These are phyloP conservation scores for Cebidichthys violaceus DNA, from an alignment of 2,113 vertebrate genomes.

Conservation along the genomic window DNA sequence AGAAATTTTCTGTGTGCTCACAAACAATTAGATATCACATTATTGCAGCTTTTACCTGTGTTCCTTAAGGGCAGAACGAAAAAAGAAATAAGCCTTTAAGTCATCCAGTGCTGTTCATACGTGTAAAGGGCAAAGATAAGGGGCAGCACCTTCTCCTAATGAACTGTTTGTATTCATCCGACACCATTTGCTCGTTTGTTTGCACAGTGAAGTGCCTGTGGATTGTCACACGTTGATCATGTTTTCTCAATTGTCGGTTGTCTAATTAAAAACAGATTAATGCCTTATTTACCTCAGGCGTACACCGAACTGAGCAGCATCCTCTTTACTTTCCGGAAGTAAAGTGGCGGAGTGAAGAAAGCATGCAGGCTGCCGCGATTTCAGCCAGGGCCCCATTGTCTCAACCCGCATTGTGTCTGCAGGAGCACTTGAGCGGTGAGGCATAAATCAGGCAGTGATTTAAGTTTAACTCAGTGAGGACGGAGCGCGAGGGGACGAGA, in stretches of 20 bases:
- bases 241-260: constrained; percentile 30
- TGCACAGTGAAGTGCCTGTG: constrained; percentile 33
- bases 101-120: constrained; percentile 2
- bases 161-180: constrained; percentile 38
- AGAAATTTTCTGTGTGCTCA: not conserved
- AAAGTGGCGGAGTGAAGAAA: constrained; percentile 40
- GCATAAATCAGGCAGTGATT: constrained; percentile 75
- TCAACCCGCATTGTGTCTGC: constrained; percentile 59
- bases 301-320: constrained; percentile 24
- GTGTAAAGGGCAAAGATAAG: not conserved
- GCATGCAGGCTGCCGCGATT: constrained; percentile 1
- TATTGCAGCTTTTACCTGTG: not conserved
- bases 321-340: not conserved
- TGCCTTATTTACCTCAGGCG: constrained; percentile 47
- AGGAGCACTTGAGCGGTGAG: constrained; percentile 33
- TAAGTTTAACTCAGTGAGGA: constrained; percentile 77
- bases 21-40: not conserved
- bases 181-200: constrained; percentile 52
- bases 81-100: not conserved
- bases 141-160: constrained; percentile 29
- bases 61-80: not conserved
- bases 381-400: constrained; percentile 43
- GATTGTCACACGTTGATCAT: constrained; percentile 39
- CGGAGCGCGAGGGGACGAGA: constrained; percentile 42
- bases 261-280: constrained; percentile 65